These are phyloP conservation scores for Puma concolor DNA, from an alignment of 2,113 vertebrate genomes.

Conservation along the genomic window DNA sequence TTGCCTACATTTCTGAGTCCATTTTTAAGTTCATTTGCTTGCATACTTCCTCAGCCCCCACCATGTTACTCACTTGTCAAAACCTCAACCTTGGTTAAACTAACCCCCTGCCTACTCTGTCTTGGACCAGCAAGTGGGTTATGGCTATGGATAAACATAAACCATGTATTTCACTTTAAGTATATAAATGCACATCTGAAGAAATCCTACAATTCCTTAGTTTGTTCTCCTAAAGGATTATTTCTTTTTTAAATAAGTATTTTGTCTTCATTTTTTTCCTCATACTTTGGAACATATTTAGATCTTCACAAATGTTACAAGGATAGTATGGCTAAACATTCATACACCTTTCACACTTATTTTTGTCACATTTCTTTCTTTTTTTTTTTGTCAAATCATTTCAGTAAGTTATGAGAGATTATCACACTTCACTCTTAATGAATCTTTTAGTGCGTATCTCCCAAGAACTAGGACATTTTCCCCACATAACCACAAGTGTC, in stretches of 20 bases:
- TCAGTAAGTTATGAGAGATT: neutral
- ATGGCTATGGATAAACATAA: constrained; percentile 40
- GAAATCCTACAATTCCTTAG: neutral
- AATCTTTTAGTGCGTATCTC: neutral
- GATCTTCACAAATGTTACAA: neutral
- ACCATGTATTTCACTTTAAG: neutral
- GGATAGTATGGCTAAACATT: neutral
- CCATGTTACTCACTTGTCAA: neutral
- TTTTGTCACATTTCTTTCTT: neutral
- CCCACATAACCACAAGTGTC: neutral
- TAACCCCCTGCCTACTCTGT: neutral
- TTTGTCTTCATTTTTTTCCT: neutral
- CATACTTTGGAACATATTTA: neutral
- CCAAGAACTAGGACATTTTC: neutral
- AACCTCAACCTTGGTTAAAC: constrained; percentile 37
- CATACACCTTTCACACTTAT: neutral
- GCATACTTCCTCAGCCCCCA: neutral
- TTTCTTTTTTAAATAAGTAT: neutral
- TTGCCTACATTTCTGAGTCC: neutral
- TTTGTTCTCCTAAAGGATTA: neutral
- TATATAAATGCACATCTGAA: neutral
- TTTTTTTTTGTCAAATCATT: neutral
- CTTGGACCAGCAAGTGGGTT: neutral
- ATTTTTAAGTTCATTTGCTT: neutral
- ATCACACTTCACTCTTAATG: neutral